Conservation (phyloP, 2,888 invertebrate genomes). For the Epinotia brunnichana region DNA sequence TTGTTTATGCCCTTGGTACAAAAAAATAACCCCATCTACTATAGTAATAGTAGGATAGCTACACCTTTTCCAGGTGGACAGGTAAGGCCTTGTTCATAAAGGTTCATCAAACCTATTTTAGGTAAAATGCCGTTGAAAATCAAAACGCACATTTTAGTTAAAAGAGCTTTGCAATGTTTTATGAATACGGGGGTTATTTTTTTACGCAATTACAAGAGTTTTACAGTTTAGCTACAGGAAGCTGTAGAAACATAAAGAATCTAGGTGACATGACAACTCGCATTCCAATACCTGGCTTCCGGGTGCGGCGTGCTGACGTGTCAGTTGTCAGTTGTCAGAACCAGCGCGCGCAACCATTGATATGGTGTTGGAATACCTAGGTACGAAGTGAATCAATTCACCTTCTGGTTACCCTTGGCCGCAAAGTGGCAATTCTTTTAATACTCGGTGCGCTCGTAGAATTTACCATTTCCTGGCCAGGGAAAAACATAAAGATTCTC, state of each 20-base stretch:
- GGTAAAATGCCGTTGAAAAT: too few relatives aligned
- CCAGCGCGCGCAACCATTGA: too few relatives aligned
- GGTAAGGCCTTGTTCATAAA: neutral
- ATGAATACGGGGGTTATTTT: neutral
- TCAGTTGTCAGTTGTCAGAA: too few relatives aligned
- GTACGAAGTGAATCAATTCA: too few relatives aligned
- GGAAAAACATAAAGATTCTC: too few relatives aligned
- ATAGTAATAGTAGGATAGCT: neutral
- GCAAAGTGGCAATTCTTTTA: too few relatives aligned
- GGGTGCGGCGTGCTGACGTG: neutral
- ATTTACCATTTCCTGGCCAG: too few relatives aligned
- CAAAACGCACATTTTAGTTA: neutral
- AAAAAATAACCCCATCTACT: slow-evolving; percentile 16
- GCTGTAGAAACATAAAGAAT: neutral
- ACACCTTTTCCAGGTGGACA: neutral
- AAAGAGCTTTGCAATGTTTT: neutral
- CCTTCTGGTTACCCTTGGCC: too few relatives aligned
- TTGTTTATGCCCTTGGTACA: slow-evolving; percentile 31
- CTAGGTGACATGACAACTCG: neutral
- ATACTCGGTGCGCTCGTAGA: too few relatives aligned
- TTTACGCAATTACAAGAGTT: neutral
- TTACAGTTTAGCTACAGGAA: too few relatives aligned
- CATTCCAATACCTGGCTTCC: neutral
- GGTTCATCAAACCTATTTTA: neutral
- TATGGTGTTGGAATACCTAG: too few relatives aligned